phyloP scores from a whole-genome alignment of 1,140 invertebrate genomes.

The Teleogryllus occipitalis region DNA sequence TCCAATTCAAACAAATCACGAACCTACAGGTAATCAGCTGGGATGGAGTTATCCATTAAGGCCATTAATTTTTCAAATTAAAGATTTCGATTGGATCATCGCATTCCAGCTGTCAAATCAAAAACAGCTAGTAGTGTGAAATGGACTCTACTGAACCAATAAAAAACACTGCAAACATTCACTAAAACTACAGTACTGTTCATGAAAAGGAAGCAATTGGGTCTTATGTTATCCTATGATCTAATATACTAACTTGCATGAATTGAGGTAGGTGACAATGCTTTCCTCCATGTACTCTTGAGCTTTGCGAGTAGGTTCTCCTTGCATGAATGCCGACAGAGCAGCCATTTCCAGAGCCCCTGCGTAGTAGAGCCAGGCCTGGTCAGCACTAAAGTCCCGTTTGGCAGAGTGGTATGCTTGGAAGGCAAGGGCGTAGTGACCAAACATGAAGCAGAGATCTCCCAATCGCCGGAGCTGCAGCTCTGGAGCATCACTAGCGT shows the following conservation, averaged over 20 bases:
- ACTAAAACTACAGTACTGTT: no score
- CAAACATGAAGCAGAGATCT: slow-evolving; percentile 94
- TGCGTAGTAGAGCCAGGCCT: slow-evolving; percentile 94
- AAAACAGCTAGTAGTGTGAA: no score
- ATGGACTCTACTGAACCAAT: no score
- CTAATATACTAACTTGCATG: slow-evolving; percentile 59
- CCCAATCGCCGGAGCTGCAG: slow-evolving; percentile 85
- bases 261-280: slow-evolving; percentile 79
- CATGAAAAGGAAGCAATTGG: no score
- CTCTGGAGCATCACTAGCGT: slow-evolving; percentile 82
- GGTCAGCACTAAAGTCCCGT: slow-evolving; percentile 90
- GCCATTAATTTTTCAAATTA: no score
- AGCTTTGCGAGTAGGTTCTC: slow-evolving; percentile 63
- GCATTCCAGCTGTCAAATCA: no score
- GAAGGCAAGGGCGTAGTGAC: slow-evolving; percentile 86
- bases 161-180: no score
- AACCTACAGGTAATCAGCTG: no score
- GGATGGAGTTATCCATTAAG: no score
- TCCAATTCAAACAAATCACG: no score
- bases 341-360: slow-evolving; percentile 94
- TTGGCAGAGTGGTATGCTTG: slow-evolving; percentile 92
- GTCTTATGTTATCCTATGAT: neutral
- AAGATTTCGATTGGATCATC: no score
- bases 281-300: slow-evolving; percentile 89
- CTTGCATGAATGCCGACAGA: slow-evolving; percentile 82